Percentiles rank a stretch among this genome's conserved stretches.
Conservation (phyloP, 2,797 vertebrate species). For the Micropoecilia bifurca region DNA sequence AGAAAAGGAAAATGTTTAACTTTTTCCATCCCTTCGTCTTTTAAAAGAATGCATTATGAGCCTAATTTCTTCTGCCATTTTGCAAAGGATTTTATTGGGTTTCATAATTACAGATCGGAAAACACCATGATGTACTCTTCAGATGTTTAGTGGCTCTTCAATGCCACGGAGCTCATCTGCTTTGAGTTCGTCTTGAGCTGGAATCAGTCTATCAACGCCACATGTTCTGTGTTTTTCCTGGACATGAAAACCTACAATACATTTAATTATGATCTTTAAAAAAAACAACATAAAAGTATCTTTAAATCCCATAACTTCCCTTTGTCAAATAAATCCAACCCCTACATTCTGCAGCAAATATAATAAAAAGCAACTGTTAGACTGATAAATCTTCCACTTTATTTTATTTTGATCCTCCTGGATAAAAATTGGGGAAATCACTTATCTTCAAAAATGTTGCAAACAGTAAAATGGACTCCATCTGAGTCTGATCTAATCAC, state of each 20-base stretch:
- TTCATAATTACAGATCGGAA: slow-evolving; percentile 41
- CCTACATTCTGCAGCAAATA: not conserved
- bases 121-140: slow-evolving; percentile 32
- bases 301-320: not conserved
- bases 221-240: not conserved
- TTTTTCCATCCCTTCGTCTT: slow-evolving; percentile 21
- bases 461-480: not conserved
- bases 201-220: slow-evolving; percentile 7
- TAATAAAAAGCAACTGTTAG: not conserved
- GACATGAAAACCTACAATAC: not conserved
- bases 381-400: not conserved
- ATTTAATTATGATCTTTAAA: not conserved
- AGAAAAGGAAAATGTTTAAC: slow-evolving; percentile 16
- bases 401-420: not conserved
- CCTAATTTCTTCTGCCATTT: slow-evolving; percentile 20
- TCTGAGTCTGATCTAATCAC: not conserved
- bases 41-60: slow-evolving; percentile 16
- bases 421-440: not conserved
- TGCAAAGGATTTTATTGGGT: slow-evolving; percentile 24
- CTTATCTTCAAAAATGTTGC: not conserved
- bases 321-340: not conserved
- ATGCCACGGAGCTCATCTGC: slow-evolving; percentile 31
- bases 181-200: slow-evolving; percentile 15
- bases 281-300: not conserved
- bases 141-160: slow-evolving; percentile 25